Evolutionary conservation across 64 coral and sea anemone genomes (phyloP).

Genomic region (Montipora capricornis): DNA sequence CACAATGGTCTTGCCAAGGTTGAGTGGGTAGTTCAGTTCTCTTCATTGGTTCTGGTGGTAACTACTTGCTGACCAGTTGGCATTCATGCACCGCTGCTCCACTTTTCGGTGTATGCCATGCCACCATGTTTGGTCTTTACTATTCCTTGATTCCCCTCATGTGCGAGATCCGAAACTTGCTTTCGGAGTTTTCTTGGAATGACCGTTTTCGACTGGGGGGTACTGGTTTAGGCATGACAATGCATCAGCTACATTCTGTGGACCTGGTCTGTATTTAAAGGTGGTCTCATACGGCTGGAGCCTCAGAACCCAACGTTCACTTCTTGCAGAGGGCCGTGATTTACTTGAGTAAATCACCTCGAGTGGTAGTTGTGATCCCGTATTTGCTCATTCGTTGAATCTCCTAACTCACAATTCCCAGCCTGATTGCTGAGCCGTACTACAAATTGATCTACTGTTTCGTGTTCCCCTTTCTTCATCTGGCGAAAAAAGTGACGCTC

Average conservation of each 20-base stretch:
- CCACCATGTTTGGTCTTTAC: too few relatives aligned
- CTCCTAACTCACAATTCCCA: conserved; percentile 48
- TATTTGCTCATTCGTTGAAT: conserved; percentile 23
- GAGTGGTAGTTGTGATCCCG: neutral
- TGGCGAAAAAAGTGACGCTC: conserved; percentile 45
- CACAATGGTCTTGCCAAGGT: neutral
- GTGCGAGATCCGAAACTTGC: too few relatives aligned
- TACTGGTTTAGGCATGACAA: neutral
- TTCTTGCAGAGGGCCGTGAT: too few relatives aligned
- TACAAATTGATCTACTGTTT: conserved; percentile 64
- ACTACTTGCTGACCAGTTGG: neutral
- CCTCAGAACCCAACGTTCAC: neutral
- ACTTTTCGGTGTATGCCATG: neutral
- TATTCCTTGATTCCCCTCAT: too few relatives aligned
- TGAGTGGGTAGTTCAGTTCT: conserved; percentile 4
- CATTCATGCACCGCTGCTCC: neutral
- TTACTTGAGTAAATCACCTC: too few relatives aligned
- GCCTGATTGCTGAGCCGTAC: conserved; percentile 23
- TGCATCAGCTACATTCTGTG: neutral
- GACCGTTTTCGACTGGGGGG: neutral
- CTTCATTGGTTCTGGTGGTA: conserved; percentile 5
- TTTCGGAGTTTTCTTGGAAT: too few relatives aligned
- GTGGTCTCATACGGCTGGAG: neutral
- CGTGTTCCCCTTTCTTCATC: conserved; percentile 41
- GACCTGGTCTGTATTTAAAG: neutral